Percentiles rank a stretch among this genome's conserved stretches.
Evolutionary conservation across 2,797 vertebrate species (phyloP).

Genomic region (Macroramphosus scolopax): DNA sequence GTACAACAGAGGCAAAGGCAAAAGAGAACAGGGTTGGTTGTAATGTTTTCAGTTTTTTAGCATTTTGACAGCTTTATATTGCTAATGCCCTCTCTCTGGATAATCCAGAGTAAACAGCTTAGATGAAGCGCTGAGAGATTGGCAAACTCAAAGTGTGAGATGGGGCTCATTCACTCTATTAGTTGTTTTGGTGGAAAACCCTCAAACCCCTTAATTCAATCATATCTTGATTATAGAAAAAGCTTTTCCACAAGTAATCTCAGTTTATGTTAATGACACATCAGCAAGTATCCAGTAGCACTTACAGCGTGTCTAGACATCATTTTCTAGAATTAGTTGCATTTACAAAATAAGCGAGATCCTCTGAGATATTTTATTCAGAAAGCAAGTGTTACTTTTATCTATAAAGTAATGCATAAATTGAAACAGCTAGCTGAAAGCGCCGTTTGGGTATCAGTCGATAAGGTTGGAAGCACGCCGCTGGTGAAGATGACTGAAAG

Average conservation of each 20-base stretch:
- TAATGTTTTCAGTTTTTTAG: slow-evolving; percentile 35
- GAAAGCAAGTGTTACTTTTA: too few relatives aligned
- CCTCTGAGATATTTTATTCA: too few relatives aligned
- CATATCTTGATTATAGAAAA: slow-evolving; percentile 21
- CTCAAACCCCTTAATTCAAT: slow-evolving; percentile 27
- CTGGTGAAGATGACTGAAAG: too few relatives aligned
- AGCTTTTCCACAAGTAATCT: too few relatives aligned
- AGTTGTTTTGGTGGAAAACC: slow-evolving; percentile 13
- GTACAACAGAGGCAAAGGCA: not conserved
- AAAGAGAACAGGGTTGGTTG: not conserved
- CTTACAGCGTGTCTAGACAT: too few relatives aligned
- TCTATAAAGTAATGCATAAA: too few relatives aligned
- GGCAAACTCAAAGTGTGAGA: slow-evolving; percentile 34
- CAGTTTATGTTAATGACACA: not conserved
- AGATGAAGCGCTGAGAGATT: slow-evolving; percentile 41
- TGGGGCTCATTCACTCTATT: slow-evolving; percentile 16
- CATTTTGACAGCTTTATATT: slow-evolving; percentile 52
- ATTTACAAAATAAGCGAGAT: too few relatives aligned
- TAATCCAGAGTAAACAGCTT: slow-evolving; percentile 65
- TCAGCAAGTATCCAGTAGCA: too few relatives aligned
- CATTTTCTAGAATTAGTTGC: too few relatives aligned
- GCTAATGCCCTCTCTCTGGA: slow-evolving; percentile 48
- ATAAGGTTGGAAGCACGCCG: too few relatives aligned
- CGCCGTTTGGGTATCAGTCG: too few relatives aligned
- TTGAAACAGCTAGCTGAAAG: too few relatives aligned